phyloP scores from a whole-genome alignment of 2,797 vertebrate species.

The Amphiprion clarkii region DNA sequence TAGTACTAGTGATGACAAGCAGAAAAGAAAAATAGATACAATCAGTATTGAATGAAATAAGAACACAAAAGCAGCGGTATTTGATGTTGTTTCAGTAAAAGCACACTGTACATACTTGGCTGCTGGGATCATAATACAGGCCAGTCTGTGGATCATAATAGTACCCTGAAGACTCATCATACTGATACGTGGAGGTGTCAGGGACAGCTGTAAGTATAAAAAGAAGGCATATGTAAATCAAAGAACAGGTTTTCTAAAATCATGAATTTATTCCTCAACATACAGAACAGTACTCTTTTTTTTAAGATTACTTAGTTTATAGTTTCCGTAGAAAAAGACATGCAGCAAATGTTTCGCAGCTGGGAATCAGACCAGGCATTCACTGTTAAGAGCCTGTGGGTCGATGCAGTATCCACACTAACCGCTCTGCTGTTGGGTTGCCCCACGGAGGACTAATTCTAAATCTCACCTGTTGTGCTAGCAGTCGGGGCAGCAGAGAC shows the following conservation, averaged over 20 bases:
- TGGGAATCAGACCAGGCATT: too few species aligned
- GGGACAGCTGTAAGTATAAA: conserved; percentile 83
- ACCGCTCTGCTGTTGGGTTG: too few species aligned
- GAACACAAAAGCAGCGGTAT: not conserved
- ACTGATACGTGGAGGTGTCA: conserved; percentile 93
- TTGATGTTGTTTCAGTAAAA: not conserved
- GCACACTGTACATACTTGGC: conserved; percentile 84
- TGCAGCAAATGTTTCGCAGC: too few species aligned
- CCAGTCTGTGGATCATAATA: conserved; percentile 93
- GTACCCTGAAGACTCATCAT: conserved; percentile 94
- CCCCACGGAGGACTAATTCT: not conserved
- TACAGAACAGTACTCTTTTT: too few species aligned
- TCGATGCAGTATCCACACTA: too few species aligned
- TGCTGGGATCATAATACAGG: conserved; percentile 94
- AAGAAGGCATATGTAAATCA: not conserved
- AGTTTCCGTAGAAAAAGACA: too few species aligned
- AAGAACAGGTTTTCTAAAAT: not conserved
- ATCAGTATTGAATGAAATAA: not conserved
- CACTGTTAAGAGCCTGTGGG: too few species aligned
- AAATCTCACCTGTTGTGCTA: conserved; percentile 54
- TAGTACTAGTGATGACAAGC: conserved; percentile 87
- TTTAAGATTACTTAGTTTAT: too few species aligned
- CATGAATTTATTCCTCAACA: not conserved
- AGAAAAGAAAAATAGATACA: not conserved
- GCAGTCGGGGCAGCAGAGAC: conserved; percentile 11